Conservation (phyloP, 1,140 invertebrate species). For the Cydia strobilella region DNA sequence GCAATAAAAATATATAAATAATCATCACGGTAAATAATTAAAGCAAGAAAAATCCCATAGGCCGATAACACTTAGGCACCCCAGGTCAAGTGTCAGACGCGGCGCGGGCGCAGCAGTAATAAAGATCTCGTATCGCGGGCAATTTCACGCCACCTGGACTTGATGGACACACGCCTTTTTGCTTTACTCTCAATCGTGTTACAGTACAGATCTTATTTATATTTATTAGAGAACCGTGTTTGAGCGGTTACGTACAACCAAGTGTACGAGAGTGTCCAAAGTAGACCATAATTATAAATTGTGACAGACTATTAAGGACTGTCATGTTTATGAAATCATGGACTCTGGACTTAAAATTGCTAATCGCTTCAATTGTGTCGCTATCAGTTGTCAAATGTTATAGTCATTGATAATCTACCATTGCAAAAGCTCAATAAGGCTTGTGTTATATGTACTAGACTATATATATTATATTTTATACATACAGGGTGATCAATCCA, state of each 20-base stretch:
- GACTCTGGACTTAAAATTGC: too few species aligned
- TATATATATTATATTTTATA: too few species aligned
- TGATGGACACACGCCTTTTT: constrained; percentile 16
- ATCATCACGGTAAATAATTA: too few species aligned
- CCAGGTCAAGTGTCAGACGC: constrained; percentile 47
- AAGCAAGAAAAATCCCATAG: background rate
- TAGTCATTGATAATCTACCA: too few species aligned
- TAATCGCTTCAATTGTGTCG: too few species aligned
- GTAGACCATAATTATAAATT: background rate
- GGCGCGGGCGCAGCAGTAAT: constrained; percentile 16
- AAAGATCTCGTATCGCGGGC: constrained; percentile 15
- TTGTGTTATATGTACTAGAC: too few species aligned
- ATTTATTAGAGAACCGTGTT: background rate
- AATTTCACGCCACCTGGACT: constrained; percentile 18
- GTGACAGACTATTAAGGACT: too few species aligned
- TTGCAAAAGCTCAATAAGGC: too few species aligned
- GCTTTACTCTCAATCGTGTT: constrained; percentile 6
- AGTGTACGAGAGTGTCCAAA: background rate
- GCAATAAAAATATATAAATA: background rate
- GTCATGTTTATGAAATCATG: too few species aligned
- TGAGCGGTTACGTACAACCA: background rate
- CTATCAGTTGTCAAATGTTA: too few species aligned
- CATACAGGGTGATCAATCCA: too few species aligned
- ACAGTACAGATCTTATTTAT: constrained; percentile 4
- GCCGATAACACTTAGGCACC: background rate